These are phyloP conservation scores for Beris morrisii DNA, from an alignment of 2,888 invertebrate species.

Conservation along the genomic window DNA sequence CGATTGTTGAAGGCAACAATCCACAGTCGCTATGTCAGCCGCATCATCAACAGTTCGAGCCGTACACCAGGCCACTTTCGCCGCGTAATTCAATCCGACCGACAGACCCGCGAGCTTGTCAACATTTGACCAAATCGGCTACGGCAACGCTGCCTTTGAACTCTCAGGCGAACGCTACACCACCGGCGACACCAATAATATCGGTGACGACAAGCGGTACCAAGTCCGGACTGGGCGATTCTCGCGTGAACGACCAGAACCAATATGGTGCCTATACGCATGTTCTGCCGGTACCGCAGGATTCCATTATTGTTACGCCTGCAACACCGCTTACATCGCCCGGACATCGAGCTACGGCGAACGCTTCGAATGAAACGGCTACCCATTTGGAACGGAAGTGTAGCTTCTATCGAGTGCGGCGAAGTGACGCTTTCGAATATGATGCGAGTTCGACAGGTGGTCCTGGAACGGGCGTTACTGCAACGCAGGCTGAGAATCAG, in stretches of 20 bases:
- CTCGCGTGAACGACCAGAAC: conserved; percentile 13
- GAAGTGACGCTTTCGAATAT: conserved; percentile 36
- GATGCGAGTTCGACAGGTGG: conserved; percentile 20
- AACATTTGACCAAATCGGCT: conserved; percentile 54
- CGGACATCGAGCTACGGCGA: conserved; percentile 50
- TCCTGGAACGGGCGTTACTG: conserved; percentile 17
- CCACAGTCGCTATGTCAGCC: conserved; percentile 40
- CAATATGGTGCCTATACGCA: conserved; percentile 11
- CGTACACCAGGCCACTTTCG: conserved; percentile 35
- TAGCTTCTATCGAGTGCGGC: conserved; percentile 55
- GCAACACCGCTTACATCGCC: conserved; percentile 57
- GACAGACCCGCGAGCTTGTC: conserved; percentile 50
- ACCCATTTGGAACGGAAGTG: conserved; percentile 54
- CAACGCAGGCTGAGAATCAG: conserved; percentile 42
- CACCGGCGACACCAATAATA: conserved; percentile 48
- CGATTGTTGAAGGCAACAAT: conserved; percentile 54
- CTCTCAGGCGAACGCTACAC: conserved; percentile 53
- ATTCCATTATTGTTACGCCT: conserved; percentile 56
- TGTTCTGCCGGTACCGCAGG: conserved; percentile 44
- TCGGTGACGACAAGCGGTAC: conserved; percentile 1
- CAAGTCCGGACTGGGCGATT: conserved; percentile 7
- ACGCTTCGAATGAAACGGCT: conserved; percentile 40
- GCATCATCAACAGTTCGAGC: conserved; percentile 43
- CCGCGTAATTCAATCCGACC: conserved; percentile 34
- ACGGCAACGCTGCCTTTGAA: conserved; percentile 55